Evolutionary conservation across 35 echinoderm and acorn worm species (phyloP), one percentile per base, ranked within the genome.

Genomic region (Lytechinus variegatus): DNA sequence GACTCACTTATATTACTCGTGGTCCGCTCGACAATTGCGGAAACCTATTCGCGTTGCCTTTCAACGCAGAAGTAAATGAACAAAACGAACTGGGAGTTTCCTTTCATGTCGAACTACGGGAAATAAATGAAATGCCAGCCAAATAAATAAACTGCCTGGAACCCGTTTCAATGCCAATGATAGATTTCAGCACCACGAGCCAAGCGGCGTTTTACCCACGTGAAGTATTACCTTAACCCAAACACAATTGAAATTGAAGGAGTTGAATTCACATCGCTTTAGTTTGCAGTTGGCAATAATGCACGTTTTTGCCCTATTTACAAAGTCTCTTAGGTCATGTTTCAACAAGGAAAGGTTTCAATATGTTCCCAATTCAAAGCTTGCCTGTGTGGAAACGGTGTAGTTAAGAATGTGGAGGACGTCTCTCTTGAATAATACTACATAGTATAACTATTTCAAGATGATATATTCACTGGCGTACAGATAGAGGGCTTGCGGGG

Each of bases 61-160:
- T 79, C 6, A 79, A 24, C 66, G 8, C 16, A 27, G 66, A 79
- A 16, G 14, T 24, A 79, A 79, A 24, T 24, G 16, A 79, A 79
- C 21, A 79, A 5, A 24, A 79, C 66, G 19, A 24, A 79, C 16
- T n/a, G 24, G 66, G n/a, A 79, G 66, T 16, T 5, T 4, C 21
- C 21, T 24, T 4, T 3, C 6, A 79, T 27, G n/a, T 6, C n/a
- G 66, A 79, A 79, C 66, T 79, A 8, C 66, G 24, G 66, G 16
- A 79, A 79, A 79, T 79, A n/a, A 27, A 79, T 79, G 66, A 79
- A 79, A 79, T 79, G 66, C 21, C 66, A 79, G n/a, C 66, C 66
- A 79, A 16, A 79, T 79, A 79, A 79, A 79, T 79, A 79, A 79
- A 79, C 19, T 79, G n/a, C 12, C 21, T 19, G 66, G 66, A 79